phyloP scores from a whole-genome alignment of 2,113 vertebrate species.

The Brienomyrus longianalis region DNA sequence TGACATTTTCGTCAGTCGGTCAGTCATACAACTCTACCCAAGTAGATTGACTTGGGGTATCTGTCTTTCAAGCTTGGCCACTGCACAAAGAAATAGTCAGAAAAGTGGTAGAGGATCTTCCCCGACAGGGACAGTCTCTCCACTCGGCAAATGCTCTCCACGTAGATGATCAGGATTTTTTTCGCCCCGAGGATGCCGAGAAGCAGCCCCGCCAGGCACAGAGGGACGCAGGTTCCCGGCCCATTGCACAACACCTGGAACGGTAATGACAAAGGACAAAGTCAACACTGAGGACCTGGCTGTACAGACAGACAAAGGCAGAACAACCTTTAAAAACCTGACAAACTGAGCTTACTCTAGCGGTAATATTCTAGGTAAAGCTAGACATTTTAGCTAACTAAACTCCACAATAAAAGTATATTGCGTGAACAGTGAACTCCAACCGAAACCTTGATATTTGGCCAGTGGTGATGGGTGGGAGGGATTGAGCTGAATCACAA shows the following conservation, averaged over 20 bases:
- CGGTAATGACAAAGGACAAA: slow-evolving; percentile 28
- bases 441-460: background rate
- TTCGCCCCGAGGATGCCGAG: slow-evolving; percentile 79
- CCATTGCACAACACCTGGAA: slow-evolving; percentile 91
- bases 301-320: background rate
- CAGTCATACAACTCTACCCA: slow-evolving; percentile 78
- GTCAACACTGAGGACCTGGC: background rate
- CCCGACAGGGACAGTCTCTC: slow-evolving; percentile 84
- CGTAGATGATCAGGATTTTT: slow-evolving; percentile 79
- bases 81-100: slow-evolving; percentile 89
- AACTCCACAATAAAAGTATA: background rate
- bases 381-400: background rate
- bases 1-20: background rate
- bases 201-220: slow-evolving; percentile 75
- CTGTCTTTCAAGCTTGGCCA: slow-evolving; percentile 78
- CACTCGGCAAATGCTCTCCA: slow-evolving; percentile 90
- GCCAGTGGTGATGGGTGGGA: background rate
- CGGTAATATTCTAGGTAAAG: background rate
- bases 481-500: background rate
- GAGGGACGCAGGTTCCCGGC: slow-evolving; percentile 87
- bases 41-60: slow-evolving; percentile 81
- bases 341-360: background rate
- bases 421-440: background rate
- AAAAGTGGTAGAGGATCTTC: slow-evolving; percentile 75
- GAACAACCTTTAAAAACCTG: background rate